Conservation (phyloP, 2,797 vertebrate species). For the Pseudocheirus occidentalis region DNA sequence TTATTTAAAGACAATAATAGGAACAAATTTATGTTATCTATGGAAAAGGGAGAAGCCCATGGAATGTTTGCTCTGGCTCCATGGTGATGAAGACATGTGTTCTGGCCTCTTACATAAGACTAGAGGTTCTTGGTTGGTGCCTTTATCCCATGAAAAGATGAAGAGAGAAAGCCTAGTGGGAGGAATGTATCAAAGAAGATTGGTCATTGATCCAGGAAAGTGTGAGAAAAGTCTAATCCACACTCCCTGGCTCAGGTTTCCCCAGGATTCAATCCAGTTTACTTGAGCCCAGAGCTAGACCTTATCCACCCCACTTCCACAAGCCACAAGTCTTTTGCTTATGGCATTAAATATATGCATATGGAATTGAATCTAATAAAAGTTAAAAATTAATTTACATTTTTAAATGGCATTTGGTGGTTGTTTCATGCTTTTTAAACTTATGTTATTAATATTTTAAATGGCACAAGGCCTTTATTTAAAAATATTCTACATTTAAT, state of each 20-base stretch:
- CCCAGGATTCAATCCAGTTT: background rate
- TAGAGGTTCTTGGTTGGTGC: background rate
- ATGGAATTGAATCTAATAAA: background rate
- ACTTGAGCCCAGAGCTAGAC: background rate
- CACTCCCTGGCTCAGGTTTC: background rate
- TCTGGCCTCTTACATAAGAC: background rate
- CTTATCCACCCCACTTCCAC: background rate
- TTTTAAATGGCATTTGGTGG: background rate
- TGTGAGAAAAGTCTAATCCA: background rate
- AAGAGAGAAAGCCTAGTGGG: background rate
- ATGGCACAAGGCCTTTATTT: background rate
- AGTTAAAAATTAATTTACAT: background rate
- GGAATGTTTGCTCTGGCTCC: background rate
- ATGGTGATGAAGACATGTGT: background rate
- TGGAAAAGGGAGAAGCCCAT: background rate
- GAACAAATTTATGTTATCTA: background rate
- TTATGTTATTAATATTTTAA: background rate
- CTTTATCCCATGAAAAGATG: background rate
- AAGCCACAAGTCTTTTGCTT: background rate
- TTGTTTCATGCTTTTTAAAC: background rate
- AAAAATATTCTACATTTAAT: background rate
- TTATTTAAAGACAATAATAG: background rate
- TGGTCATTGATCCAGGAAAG: background rate
- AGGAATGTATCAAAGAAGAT: background rate
- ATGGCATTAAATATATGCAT: background rate